phyloP scores from a whole-genome alignment of 2,888 invertebrate genomes.

The Latrodectus elegans region DNA sequence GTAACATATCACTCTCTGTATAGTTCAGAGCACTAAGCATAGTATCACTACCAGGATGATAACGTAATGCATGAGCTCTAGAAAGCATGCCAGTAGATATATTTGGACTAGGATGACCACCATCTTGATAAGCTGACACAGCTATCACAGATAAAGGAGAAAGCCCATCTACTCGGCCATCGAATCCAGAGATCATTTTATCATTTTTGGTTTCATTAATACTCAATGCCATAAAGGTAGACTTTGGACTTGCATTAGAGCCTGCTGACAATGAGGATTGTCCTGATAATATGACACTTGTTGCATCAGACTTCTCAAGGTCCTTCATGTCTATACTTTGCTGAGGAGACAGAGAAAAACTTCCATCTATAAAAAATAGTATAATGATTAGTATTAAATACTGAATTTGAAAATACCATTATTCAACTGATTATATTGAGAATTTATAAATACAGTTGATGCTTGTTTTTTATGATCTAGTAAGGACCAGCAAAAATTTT shows the following conservation, averaged over 20 bases:
- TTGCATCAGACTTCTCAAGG: slow-evolving; percentile 51
- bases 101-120: slow-evolving; percentile 73
- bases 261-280: slow-evolving; percentile 52
- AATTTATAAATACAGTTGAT: too few species aligned
- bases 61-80: slow-evolving; percentile 72
- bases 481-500: too few species aligned
- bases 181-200: slow-evolving; percentile 68
- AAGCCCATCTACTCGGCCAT: slow-evolving; percentile 57
- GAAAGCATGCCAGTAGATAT: slow-evolving; percentile 70
- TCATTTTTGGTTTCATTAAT: slow-evolving; percentile 68
- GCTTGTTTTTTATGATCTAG: too few species aligned
- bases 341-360: slow-evolving; percentile 63
- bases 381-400: background rate
- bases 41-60: slow-evolving; percentile 74
- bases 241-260: slow-evolving; percentile 68
- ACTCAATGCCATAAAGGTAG: slow-evolving; percentile 58
- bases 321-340: slow-evolving; percentile 66
- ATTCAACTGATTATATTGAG: too few species aligned
- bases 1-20: slow-evolving; percentile 74
- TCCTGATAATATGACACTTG: slow-evolving; percentile 46
- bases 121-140: slow-evolving; percentile 72
- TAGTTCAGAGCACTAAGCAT: slow-evolving; percentile 76
- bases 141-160: slow-evolving; percentile 70
- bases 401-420: background rate
- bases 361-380: slow-evolving; percentile 45